These are phyloP conservation scores for Cryptus armator DNA, from an alignment of 2,888 invertebrate species.

Conservation along the genomic window DNA sequence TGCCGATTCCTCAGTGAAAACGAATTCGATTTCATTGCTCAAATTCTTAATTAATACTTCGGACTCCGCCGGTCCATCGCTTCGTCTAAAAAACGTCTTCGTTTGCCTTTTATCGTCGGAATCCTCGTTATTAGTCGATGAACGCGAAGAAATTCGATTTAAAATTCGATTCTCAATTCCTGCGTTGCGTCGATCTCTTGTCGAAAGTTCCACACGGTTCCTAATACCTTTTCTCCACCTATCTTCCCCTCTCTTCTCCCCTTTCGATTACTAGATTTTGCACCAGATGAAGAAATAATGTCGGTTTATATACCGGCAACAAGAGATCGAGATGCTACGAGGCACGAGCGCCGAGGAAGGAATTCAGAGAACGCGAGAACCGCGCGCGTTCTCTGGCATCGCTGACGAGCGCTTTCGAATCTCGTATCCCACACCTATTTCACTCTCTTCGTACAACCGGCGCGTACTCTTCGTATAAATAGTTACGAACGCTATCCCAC, in stretches of 20 bases:
- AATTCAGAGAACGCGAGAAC: slow-evolving; percentile 38
- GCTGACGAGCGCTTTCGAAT: slow-evolving; percentile 40
- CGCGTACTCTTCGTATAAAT: slow-evolving; percentile 47
- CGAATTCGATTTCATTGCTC: no score
- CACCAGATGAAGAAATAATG: slow-evolving; percentile 25
- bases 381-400: slow-evolving; percentile 10
- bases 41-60: no score
- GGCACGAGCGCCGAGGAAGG: slow-evolving; percentile 24
- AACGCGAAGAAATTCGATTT: not conserved
- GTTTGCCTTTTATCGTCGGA: no score
- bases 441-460: slow-evolving; percentile 13
- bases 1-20: no score
- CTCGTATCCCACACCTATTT: slow-evolving; percentile 25
- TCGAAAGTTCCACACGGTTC: not conserved
- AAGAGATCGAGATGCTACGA: slow-evolving; percentile 12
- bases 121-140: not conserved
- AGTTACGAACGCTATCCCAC: slow-evolving; percentile 38
- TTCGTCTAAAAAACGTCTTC: not conserved
- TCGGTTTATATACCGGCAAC: slow-evolving; percentile 3
- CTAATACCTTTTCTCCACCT: no score
- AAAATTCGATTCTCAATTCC: not conserved
- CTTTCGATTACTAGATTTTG: not conserved
- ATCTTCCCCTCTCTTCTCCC: no score
- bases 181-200: not conserved
- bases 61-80: no score